phyloP scores from a whole-genome alignment of 2,113 vertebrate species.

The Strix uralensis region DNA sequence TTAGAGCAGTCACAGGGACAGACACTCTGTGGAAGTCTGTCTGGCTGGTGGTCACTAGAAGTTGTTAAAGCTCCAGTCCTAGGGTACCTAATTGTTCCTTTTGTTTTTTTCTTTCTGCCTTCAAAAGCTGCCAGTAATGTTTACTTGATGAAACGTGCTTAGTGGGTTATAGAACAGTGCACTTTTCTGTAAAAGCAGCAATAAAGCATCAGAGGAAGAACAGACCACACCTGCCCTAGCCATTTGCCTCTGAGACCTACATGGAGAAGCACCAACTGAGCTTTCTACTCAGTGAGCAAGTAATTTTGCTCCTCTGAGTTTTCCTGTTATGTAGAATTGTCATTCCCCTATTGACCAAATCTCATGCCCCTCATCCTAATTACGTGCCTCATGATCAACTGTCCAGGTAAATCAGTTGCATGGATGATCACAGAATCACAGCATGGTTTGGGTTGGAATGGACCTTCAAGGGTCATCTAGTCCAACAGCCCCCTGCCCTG shows the following conservation, averaged over 20 bases:
- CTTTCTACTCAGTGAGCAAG: not conserved
- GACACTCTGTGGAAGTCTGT: not conserved
- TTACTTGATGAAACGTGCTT: not conserved
- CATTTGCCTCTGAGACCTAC: not conserved
- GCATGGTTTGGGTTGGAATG: not conserved
- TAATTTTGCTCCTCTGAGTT: not conserved
- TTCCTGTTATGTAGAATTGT: not conserved
- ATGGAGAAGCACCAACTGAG: not conserved
- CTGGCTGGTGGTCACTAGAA: not conserved
- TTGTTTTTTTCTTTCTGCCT: not conserved
- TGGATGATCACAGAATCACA: not conserved
- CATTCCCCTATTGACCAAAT: not conserved
- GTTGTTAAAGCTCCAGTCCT: not conserved
- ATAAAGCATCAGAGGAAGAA: not conserved
- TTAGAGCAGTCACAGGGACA: not conserved
- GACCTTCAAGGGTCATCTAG: not conserved
- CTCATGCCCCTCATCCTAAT: not conserved
- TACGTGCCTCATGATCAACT: not conserved
- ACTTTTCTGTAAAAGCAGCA: not conserved
- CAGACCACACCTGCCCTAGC: not conserved
- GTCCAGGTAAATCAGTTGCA: not conserved
- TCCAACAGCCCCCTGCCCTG: not conserved
- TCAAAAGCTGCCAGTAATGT: not conserved
- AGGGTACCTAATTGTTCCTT: not conserved
- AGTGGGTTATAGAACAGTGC: not conserved